Conservation (phyloP, 2,888 invertebrate genomes). For the Saturnia japonica region DNA sequence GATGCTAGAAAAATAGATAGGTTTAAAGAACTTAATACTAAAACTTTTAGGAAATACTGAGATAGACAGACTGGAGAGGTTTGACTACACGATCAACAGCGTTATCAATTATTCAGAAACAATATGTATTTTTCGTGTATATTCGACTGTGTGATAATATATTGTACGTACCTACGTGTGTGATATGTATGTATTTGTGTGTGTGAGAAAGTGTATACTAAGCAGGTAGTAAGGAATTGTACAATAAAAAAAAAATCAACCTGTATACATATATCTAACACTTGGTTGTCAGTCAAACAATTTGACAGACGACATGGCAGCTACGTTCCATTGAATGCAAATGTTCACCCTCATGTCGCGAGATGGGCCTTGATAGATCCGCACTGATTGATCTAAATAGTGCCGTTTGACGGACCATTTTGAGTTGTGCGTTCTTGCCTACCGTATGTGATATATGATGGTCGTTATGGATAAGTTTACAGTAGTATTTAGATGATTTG, state of each 20-base stretch:
- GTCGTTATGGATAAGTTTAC: not conserved
- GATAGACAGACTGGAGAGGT: too few relatives aligned
- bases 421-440: conserved; percentile 9
- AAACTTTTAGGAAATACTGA: too few relatives aligned
- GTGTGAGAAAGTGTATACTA: too few relatives aligned
- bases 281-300: conserved; percentile 54
- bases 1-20: too few relatives aligned
- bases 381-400: conserved; percentile 63
- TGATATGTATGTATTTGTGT: too few relatives aligned
- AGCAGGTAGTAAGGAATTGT: not conserved
- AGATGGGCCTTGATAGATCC: conserved; percentile 48
- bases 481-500: conserved; percentile 3
- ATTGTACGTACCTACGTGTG: too few relatives aligned
- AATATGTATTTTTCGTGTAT: too few relatives aligned
- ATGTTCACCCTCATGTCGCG: conserved; percentile 70
- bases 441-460: conserved; percentile 7
- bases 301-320: conserved; percentile 56
- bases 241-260: conserved; percentile 34
- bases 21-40: too few relatives aligned
- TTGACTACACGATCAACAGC: too few relatives aligned
- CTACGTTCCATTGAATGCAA: conserved; percentile 75
- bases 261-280: conserved; percentile 41
- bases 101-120: too few relatives aligned
- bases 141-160: too few relatives aligned
- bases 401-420: conserved; percentile 28